Conservation (phyloP, 2,113 vertebrate species). For the Ornithorhynchus anatinus region DNA sequence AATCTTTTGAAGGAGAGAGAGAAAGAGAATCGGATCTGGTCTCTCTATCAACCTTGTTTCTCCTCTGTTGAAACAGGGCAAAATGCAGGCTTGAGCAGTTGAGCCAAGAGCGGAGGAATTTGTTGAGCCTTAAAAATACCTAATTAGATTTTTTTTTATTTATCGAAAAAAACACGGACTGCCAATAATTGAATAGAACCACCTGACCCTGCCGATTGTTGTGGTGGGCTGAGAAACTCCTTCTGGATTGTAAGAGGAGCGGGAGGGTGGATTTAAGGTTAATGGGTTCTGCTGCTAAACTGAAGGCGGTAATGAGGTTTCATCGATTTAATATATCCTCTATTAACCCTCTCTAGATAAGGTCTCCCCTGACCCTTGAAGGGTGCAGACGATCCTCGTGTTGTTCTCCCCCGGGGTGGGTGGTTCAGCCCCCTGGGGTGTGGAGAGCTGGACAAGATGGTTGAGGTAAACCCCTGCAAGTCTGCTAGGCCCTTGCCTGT, state of each 20-base stretch:
- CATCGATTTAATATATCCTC: constrained; percentile 52
- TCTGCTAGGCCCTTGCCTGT: too few relatives aligned
- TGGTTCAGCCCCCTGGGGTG: background rate
- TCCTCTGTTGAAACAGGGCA: background rate
- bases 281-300: constrained; percentile 31
- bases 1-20: constrained; percentile 23
- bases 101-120: constrained; percentile 11
- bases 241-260: constrained; percentile 17
- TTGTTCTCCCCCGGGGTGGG: background rate
- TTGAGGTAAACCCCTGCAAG: too few relatives aligned
- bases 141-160: constrained; percentile 23
- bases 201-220: constrained; percentile 30
- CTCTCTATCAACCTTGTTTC: constrained; percentile 11
- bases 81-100: background rate
- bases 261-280: constrained; percentile 20
- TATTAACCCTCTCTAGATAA: constrained; percentile 30
- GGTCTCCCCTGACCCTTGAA: constrained; percentile 10
- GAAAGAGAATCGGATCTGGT: constrained; percentile 17
- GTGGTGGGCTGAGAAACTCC: constrained; percentile 25
- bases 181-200: constrained; percentile 22
- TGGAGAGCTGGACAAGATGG: background rate
- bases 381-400: background rate
- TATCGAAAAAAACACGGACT: constrained; percentile 42
- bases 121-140: too few relatives aligned
- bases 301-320: constrained; percentile 34